A percentile compares a stretch with the other conserved stretches of the same genome.
Evolutionary conservation across 1,140 invertebrate genomes (phyloP).

Genomic region (Aleiodes sp.): DNA sequence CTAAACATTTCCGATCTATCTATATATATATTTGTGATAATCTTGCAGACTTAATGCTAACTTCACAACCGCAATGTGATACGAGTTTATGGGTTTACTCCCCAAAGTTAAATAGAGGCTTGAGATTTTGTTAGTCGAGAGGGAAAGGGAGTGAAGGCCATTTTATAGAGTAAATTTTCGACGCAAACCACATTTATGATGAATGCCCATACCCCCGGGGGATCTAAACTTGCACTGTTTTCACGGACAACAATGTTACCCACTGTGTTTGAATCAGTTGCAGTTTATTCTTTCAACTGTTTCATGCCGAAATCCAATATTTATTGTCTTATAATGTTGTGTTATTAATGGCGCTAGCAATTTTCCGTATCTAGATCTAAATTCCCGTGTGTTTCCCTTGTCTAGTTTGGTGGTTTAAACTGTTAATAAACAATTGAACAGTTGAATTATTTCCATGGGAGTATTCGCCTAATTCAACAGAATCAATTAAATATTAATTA

Average conservation of each 20-base stretch:
- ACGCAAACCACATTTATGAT: conserved; percentile 1
- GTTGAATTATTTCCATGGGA: too few species aligned
- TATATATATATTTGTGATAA: background rate
- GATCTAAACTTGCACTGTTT: background rate
- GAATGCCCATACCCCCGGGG: background rate
- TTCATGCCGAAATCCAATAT: too few species aligned
- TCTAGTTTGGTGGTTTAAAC: too few species aligned
- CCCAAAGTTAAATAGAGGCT: background rate
- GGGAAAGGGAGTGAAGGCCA: background rate
- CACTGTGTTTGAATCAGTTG: too few species aligned
- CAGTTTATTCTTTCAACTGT: too few species aligned
- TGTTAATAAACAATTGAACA: too few species aligned
- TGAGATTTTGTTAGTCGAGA: background rate
- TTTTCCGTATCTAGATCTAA: too few species aligned
- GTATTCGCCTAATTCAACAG: too few species aligned
- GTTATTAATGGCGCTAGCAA: too few species aligned
- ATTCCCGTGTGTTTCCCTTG: too few species aligned
- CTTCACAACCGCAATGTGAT: background rate
- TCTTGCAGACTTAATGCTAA: background rate
- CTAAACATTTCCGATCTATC: background rate
- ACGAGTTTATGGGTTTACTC: background rate
- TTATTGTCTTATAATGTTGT: too few species aligned
- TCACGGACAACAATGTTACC: background rate
- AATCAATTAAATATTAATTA: too few species aligned
- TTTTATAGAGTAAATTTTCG: background rate